Evolutionary conservation across 2,113 vertebrate species (phyloP).

Genomic region (Dipodomys spectabilis): DNA sequence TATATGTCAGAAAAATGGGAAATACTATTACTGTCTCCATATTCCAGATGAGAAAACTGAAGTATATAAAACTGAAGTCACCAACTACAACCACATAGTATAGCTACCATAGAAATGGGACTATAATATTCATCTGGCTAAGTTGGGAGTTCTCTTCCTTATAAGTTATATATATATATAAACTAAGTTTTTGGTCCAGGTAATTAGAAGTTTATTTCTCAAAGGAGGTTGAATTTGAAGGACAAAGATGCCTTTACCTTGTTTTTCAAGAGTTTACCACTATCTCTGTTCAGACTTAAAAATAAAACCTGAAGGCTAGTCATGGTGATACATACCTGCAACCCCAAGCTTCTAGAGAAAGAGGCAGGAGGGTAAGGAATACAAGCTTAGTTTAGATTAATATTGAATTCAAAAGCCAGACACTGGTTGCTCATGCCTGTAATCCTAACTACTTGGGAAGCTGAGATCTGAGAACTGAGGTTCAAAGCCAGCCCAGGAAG

Average conservation of each 20-base stretch:
- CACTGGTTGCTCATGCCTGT: too few species aligned
- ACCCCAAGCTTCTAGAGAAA: neutral
- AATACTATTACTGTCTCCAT: neutral
- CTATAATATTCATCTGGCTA: neutral
- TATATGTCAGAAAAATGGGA: neutral
- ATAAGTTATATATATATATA: neutral
- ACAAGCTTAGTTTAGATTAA: neutral
- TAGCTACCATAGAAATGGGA: neutral
- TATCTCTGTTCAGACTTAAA: constrained; percentile 12
- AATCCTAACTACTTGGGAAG: too few species aligned
- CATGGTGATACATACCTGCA: neutral
- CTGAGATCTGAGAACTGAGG: too few species aligned
- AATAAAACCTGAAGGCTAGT: neutral
- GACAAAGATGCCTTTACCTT: neutral
- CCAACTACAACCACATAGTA: neutral
- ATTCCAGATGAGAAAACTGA: neutral
- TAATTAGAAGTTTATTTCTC: constrained; percentile 28
- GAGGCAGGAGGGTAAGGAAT: neutral
- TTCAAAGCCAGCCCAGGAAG: neutral
- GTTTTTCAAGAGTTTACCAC: neutral
- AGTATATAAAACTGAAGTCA: neutral
- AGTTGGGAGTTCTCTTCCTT: neutral
- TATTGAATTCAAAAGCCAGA: too few species aligned
- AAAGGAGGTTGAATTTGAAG: constrained; percentile 48
- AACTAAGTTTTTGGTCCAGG: neutral